These are phyloP conservation scores for Sebastes fasciatus DNA, from an alignment of 2,113 vertebrate genomes.

Conservation along the genomic window DNA sequence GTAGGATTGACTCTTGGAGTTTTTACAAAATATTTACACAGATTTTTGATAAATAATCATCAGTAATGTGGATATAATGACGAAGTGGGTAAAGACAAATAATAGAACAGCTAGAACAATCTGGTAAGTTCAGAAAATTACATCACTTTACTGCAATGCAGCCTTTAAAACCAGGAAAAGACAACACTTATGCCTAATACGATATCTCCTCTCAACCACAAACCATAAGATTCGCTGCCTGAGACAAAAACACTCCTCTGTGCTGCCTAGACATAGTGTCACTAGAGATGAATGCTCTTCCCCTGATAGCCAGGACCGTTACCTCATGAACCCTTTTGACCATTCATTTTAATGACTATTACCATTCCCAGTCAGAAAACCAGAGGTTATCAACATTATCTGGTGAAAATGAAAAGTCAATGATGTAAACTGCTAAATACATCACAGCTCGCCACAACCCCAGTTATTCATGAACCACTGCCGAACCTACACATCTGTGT, in stretches of 20 bases:
- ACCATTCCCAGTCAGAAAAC: background rate
- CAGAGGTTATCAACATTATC: background rate
- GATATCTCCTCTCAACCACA: background rate
- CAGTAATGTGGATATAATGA: too few species aligned
- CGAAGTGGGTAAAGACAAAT: too few species aligned
- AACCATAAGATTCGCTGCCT: background rate
- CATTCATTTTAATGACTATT: background rate
- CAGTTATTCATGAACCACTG: constrained; percentile 11
- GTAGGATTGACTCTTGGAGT: too few species aligned
- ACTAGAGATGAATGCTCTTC: background rate
- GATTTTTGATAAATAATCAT: too few species aligned
- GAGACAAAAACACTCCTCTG: background rate
- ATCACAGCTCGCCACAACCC: background rate
- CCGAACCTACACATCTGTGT: constrained; percentile 9
- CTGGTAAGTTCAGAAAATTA: too few species aligned
- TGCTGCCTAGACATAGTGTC: background rate
- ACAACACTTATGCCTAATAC: too few species aligned
- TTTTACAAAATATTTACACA: too few species aligned
- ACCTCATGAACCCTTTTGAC: background rate
- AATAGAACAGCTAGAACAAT: too few species aligned
- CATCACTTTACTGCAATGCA: too few species aligned
- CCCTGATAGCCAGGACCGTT: background rate
- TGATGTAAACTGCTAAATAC: background rate
- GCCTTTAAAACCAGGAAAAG: too few species aligned
- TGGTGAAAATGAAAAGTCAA: constrained; percentile 8